Evolutionary conservation across 2,113 vertebrate genomes (phyloP).

Genomic region (Centropristis striata): DNA sequence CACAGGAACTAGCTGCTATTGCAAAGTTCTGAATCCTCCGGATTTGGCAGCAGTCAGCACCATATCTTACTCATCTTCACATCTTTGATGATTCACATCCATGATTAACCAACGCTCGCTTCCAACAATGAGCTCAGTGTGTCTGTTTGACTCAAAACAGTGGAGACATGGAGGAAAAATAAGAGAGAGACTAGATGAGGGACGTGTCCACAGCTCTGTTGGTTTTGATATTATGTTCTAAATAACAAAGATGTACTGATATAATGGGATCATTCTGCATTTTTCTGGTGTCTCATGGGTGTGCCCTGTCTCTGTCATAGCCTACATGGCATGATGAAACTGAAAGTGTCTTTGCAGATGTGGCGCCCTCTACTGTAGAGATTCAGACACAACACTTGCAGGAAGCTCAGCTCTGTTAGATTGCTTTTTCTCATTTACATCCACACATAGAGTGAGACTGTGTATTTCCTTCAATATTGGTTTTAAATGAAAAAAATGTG

Average conservation of each 20-base stretch:
- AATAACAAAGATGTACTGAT: slow-evolving; percentile 19
- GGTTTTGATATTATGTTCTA: slow-evolving; percentile 15
- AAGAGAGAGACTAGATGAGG: slow-evolving; percentile 10
- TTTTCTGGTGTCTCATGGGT: slow-evolving; percentile 18
- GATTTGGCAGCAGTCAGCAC: slow-evolving; percentile 39
- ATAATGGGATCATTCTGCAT: slow-evolving; percentile 3
- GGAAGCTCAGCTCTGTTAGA: neutral
- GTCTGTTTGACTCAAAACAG: slow-evolving; percentile 43
- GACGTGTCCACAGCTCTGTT: neutral
- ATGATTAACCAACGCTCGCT: slow-evolving; percentile 33
- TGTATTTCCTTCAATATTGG: neutral
- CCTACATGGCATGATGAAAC: slow-evolving; percentile 6
- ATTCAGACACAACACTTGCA: neutral
- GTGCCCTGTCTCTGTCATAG: slow-evolving; percentile 13
- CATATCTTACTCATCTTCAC: slow-evolving; percentile 57
- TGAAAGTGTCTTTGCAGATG: slow-evolving; percentile 35
- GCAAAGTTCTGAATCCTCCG: neutral
- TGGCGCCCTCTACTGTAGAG: slow-evolving; percentile 75
- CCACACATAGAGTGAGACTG: neutral
- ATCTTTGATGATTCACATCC: slow-evolving; percentile 65
- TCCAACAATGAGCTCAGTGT: slow-evolving; percentile 62
- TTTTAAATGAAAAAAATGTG: slow-evolving; percentile 13
- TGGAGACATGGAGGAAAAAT: slow-evolving; percentile 12
- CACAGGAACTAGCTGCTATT: slow-evolving; percentile 1
- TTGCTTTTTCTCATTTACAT: neutral